Percentiles rank a stretch among this genome's conserved stretches.
phyloP scores from a whole-genome alignment of 2,113 vertebrate species.

The Gavialis gangeticus region DNA sequence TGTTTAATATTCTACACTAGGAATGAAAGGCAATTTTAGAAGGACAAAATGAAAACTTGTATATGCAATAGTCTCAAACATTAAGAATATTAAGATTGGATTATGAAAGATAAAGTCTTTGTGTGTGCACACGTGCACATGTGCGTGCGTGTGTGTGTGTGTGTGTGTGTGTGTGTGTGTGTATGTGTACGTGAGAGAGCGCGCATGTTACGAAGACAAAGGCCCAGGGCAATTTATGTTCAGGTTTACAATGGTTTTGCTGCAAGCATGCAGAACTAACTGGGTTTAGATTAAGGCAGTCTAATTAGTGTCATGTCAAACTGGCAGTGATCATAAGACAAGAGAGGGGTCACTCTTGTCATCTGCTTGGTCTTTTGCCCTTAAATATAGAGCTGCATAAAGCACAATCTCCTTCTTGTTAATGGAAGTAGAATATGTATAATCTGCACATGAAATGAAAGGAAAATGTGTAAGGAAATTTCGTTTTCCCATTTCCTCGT shows the following conservation, averaged over 20 bases:
- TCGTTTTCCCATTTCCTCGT: constrained; percentile 88
- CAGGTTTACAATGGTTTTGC: constrained; percentile 85
- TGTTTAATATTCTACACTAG: constrained; percentile 26
- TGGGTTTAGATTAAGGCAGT: constrained; percentile 88
- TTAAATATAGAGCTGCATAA: constrained; percentile 88
- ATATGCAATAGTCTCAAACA: constrained; percentile 51
- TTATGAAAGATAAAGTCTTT: constrained; percentile 69
- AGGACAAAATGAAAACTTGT: constrained; percentile 70
- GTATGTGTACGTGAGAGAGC: constrained; percentile 42
- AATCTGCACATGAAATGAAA: constrained; percentile 86
- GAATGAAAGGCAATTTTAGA: constrained; percentile 66
- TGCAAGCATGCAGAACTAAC: constrained; percentile 87
- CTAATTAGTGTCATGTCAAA: constrained; percentile 92
- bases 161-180: background rate
- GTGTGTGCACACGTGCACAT: constrained; percentile 32
- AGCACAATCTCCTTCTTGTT: constrained; percentile 87
- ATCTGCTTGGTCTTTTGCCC: constrained; percentile 88
- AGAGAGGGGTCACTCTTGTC: constrained; percentile 88
- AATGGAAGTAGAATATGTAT: constrained; percentile 88
- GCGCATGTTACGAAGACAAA: constrained; percentile 82
- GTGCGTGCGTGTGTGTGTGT: background rate
- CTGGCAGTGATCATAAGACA: constrained; percentile 88
- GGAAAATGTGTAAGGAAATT: constrained; percentile 86
- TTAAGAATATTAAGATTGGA: constrained; percentile 65
- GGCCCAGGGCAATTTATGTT: constrained; percentile 85